Base-by-base conservation (phyloP, 2,797 vertebrate genomes). In the Danio kyathit region DNA sequence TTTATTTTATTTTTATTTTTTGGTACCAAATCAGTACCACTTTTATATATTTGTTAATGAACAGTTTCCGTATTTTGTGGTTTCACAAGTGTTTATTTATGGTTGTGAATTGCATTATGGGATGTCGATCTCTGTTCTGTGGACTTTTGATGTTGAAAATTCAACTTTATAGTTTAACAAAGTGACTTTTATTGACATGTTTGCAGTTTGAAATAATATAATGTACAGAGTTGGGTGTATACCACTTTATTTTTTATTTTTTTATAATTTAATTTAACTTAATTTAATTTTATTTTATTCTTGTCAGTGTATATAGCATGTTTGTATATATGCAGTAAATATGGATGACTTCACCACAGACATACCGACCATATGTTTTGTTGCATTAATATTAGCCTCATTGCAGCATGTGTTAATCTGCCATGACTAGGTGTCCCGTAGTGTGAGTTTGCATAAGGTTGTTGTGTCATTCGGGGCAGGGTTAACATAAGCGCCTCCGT, bases 401-500 rank as follows among this genome's bases (percentile, higher is more conserved):
- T 41, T 70, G 17, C 21, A 10, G n/a, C 56, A 70, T 69, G 54
- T 69, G 76, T 67, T 78, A 19, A 59, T 78, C 64, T 60, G 7
- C n/a, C 29, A 70, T 21, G 29, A 70, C 65, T 78, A 70, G 29
- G 16, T 69, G 44, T 48, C 56, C 16, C 70, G 29, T 41, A 60
- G 65, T 69, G 44, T 10, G 64, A 59, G 21, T 78, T 59, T 41
- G 52, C 76, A 49, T 60, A 49, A 40, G 16, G 16, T 17, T 70
- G 54, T 46, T 44, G 38, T 65, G 49, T 48, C 52, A 19, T 59
- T 52, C n/a, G 21, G 17, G 63, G 21, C 10, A 46, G 65, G 44
- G 56, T 60, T 56, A 78, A 69, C 51, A 48, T 16, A 40, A 41
- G 3, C 0, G 12, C 29, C 40, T 60, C 13, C 44, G 0, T 16